Percentiles rank a stretch among this genome's conserved stretches.
Evolutionary conservation across 37 sponge, comb jelly and placozoan species (phyloP).

Genomic region (Spongilla lacustris): DNA sequence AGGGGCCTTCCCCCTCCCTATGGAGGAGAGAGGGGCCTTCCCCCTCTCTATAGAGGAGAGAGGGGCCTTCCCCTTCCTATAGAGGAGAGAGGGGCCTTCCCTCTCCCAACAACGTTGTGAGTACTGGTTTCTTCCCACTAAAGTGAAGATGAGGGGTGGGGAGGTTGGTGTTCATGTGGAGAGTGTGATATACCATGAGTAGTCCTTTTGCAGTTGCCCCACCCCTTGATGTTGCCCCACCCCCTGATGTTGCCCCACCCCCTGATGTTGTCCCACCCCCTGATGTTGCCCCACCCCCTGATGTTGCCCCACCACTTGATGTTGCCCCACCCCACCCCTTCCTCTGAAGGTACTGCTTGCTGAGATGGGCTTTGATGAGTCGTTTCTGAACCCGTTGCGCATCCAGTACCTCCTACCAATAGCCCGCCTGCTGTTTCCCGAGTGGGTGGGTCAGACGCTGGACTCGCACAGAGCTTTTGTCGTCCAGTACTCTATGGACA

Average conservation of each 20-base stretch:
- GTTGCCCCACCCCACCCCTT: not conserved
- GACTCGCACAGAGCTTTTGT: conserved; percentile 82
- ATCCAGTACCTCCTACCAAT: conserved; percentile 61
- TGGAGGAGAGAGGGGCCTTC: no score
- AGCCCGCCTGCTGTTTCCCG: conserved; percentile 72
- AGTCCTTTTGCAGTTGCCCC: no score
- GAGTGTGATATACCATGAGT: not conserved
- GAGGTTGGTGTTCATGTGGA: no score
- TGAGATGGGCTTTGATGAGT: conserved; percentile 77
- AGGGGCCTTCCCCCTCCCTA: no score
- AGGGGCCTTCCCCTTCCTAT: not conserved
- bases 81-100: no score
- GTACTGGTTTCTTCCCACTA: no score
- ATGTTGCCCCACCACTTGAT: not conserved
- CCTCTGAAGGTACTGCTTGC: conserved; percentile 65
- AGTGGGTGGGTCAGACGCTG: conserved; percentile 70
- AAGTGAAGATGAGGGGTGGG: no score
- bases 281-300: not conserved
- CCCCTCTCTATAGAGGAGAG: not conserved
- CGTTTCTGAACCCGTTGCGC: conserved; percentile 59
- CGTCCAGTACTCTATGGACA: conserved; percentile 68
- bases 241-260: not conserved
- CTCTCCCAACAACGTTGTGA: no score
- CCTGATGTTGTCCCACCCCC: not conserved
- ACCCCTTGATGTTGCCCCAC: no score